Base-by-base conservation (phyloP, 1,140 invertebrate species). In the Calephelis nemesis region DNA sequence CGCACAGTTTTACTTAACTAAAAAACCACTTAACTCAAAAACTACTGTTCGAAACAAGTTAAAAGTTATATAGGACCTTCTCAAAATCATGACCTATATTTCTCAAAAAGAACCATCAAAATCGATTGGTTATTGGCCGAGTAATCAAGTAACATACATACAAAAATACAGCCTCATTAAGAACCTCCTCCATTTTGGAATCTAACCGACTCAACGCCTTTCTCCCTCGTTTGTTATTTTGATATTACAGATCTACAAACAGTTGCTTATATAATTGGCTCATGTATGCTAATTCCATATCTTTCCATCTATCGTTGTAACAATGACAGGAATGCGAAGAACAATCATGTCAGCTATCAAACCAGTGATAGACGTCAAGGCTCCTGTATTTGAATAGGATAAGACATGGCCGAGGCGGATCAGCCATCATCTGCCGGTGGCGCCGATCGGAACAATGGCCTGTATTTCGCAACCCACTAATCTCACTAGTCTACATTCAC, bases 331-430 rank as follows among this genome's bases (percentile, higher is more conserved):
- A 71, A 73, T 69, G 65, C 68, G 69, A 70, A 52, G 69, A 69
- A 76, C 70, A 81, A 79, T 75, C 82, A 76, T 72, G 71, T 66
- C 65, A 81, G 75, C 76, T 75, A 78, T 83, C 71, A 71, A 68
- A 69, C 7, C 50, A 63, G 45, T 83, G 83, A 87, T 76, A 74
- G 83, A 87, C 72, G 63, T 82, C 78, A 85, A 85, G 85, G 85
- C 78, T 81, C 67, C 75, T 72, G 64, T 78, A 75, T 71, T 73
- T 79, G 69, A 76, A 76, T 69, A 63, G 74, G 72, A 81, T 72
- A 72, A 64, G 68, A 81, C 77, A 80, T 19, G 65, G 42, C 47
- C 65, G 72, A 71, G 78, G 79, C 81, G 76, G 75, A 71, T 69
- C 65, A 54, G 68, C 71, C 69, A 73, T 72, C 74, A 74, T 67